phyloP scores from a whole-genome alignment of 2,113 vertebrate species.

The Gymnocephalus cernua region DNA sequence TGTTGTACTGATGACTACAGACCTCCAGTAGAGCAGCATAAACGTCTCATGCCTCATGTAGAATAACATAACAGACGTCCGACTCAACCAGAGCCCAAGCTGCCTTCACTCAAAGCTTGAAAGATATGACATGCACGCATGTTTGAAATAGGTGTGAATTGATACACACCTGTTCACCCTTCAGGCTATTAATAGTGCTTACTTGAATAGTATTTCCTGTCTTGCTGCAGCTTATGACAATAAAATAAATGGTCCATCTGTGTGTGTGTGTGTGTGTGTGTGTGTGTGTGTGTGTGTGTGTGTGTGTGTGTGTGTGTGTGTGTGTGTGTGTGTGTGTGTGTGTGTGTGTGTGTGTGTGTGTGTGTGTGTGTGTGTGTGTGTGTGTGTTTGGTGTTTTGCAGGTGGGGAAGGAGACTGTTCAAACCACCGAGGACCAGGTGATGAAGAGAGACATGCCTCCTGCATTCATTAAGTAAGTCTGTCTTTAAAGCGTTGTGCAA shows the following conservation, averaged over 20 bases:
- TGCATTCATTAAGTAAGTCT: slow-evolving; percentile 97
- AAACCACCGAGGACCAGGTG: slow-evolving; percentile 98
- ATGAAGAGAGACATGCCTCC: slow-evolving; percentile 99
- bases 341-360: slow-evolving; percentile 43
- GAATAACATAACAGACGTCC: slow-evolving; percentile 36
- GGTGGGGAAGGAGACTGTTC: slow-evolving; percentile 99
- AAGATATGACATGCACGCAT: slow-evolving; percentile 54
- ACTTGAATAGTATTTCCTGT: slow-evolving; percentile 51
- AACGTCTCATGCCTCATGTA: background rate
- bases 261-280: slow-evolving; percentile 46
- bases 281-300: slow-evolving; percentile 46
- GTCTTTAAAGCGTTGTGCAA: background rate
- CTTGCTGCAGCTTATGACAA: slow-evolving; percentile 52
- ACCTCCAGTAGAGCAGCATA: slow-evolving; percentile 3
- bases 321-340: slow-evolving; percentile 44
- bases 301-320: slow-evolving; percentile 9
- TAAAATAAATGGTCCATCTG: slow-evolving; percentile 28
- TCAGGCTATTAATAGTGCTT: slow-evolving; percentile 63
- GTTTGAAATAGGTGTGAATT: slow-evolving; percentile 72
- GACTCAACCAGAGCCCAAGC: slow-evolving; percentile 9
- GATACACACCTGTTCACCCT: slow-evolving; percentile 57
- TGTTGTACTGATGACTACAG: background rate
- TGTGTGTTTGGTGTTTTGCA: slow-evolving; percentile 61
- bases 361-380: slow-evolving; percentile 13
- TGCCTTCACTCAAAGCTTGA: slow-evolving; percentile 31